Conservation (phyloP, 2,797 vertebrate species). For the Chloroceryle amazona region DNA sequence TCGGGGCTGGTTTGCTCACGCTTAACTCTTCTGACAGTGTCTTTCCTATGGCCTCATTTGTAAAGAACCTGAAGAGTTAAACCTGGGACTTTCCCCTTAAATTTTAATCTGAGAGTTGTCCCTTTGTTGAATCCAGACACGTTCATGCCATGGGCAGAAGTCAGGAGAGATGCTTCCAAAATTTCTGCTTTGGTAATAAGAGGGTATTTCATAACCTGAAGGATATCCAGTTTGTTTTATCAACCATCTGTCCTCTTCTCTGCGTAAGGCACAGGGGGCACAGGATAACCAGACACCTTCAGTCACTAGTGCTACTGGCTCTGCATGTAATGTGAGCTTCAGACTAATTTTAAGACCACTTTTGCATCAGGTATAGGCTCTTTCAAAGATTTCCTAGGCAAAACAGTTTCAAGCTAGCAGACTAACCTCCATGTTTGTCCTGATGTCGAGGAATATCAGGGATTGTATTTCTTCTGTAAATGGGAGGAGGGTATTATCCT, state of each 20-base stretch:
- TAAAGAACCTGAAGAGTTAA: neutral
- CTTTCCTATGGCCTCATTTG: neutral
- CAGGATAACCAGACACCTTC: neutral
- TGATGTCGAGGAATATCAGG: neutral
- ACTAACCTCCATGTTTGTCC: neutral
- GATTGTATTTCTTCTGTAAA: neutral
- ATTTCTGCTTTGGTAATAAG: neutral
- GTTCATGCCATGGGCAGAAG: neutral
- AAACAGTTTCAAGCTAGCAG: neutral
- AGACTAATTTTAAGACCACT: neutral
- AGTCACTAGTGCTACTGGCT: neutral
- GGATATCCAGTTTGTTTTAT: neutral
- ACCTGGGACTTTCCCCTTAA: neutral
- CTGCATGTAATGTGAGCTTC: neutral
- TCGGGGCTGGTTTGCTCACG: neutral
- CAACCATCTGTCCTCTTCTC: neutral
- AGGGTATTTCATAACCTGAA: neutral
- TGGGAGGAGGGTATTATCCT: neutral
- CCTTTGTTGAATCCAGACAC: neutral
- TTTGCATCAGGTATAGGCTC: neutral
- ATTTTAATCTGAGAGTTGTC: neutral
- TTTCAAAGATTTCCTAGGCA: neutral
- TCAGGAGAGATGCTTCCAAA: neutral
- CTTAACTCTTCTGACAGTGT: neutral
- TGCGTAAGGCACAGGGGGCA: neutral